Conservation (phyloP, 2,113 vertebrate species). For the Notarius quadriscutis region DNA sequence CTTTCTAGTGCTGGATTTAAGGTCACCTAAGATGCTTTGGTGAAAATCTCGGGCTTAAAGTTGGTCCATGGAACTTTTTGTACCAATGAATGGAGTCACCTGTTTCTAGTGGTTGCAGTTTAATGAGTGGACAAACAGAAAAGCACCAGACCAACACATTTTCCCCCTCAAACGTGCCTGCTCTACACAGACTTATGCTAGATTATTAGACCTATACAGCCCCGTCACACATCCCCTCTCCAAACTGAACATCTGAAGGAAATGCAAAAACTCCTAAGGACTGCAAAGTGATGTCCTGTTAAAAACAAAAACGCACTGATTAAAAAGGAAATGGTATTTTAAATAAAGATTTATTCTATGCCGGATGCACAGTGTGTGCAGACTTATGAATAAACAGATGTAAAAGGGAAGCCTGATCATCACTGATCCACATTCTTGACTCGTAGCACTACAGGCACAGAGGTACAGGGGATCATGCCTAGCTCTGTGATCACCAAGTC, state of each 20-base stretch:
- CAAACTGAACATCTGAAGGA: not conserved
- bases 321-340: constrained; percentile 64
- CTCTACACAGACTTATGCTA: not conserved
- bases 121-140: not conserved
- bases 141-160: not conserved
- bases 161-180: not conserved
- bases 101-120: constrained; percentile 6
- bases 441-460: constrained; percentile 93
- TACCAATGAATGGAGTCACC: not conserved
- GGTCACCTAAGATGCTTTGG: too few relatives aligned
- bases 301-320: constrained; percentile 45
- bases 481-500: constrained; percentile 97
- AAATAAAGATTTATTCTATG: constrained; percentile 74
- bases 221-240: not conserved
- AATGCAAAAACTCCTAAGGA: not conserved
- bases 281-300: not conserved
- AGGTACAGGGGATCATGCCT: constrained; percentile 98
- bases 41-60: not conserved
- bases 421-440: constrained; percentile 94
- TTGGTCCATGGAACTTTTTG: not conserved
- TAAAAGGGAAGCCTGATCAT: constrained; percentile 30
- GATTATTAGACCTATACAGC: too few relatives aligned
- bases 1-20: not conserved
- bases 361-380: constrained; percentile 60
- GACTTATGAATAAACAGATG: not conserved